Evolutionary conservation across 2,113 vertebrate genomes (phyloP).

Genomic region (Eonycteris spelaea): DNA sequence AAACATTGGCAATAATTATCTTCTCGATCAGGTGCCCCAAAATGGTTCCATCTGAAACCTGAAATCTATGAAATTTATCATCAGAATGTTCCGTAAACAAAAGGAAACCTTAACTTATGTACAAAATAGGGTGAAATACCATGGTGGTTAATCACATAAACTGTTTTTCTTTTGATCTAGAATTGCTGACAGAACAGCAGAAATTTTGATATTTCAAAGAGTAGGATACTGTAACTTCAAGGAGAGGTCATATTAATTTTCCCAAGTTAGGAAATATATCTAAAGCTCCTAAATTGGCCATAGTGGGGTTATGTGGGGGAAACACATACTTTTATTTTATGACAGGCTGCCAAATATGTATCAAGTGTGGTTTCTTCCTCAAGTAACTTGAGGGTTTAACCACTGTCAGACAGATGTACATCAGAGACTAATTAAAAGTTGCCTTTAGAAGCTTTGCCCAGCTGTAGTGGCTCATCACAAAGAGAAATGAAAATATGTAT

Average conservation of each 20-base stretch:
- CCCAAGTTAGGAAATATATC: neutral
- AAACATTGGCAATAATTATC: neutral
- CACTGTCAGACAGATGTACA: neutral
- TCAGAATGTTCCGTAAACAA: neutral
- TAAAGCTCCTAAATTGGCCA: neutral
- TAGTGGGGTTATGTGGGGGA: neutral
- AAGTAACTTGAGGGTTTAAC: slow-evolving; percentile 20
- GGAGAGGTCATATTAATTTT: neutral
- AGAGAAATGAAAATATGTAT: neutral
- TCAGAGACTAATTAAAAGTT: neutral
- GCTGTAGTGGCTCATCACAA: neutral
- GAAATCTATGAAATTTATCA: neutral
- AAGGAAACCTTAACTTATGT: neutral
- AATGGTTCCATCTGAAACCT: neutral
- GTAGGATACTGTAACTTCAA: neutral
- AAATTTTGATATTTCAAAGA: neutral
- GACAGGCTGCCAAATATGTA: neutral
- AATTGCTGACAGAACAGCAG: neutral
- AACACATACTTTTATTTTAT: neutral
- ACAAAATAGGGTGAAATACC: neutral
- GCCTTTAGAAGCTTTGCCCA: neutral
- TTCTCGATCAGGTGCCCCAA: neutral
- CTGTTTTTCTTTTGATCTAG: neutral
- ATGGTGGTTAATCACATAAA: neutral
- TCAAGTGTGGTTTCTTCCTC: neutral